Conservation (phyloP, 2,888 invertebrate species). For the Sthenelais limicola region DNA sequence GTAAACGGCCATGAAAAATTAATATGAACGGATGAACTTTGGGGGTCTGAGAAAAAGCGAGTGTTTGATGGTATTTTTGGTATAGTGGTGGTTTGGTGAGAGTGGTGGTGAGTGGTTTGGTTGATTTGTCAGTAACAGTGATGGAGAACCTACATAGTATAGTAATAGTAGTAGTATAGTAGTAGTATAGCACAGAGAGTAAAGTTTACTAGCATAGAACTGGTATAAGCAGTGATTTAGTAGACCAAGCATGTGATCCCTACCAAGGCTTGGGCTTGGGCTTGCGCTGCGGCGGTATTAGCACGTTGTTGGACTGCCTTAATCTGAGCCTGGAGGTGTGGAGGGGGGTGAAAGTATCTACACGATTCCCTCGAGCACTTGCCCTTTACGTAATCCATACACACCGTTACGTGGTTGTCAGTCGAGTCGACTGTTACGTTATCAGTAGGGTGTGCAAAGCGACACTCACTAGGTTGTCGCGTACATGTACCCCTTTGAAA, state of each 20-base stretch:
- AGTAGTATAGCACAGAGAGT: not conserved
- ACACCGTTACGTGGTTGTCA: slow-evolving; percentile 99
- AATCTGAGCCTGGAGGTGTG: slow-evolving; percentile 88
- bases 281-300: slow-evolving; percentile 66
- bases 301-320: slow-evolving; percentile 80
- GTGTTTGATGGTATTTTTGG: not conserved
- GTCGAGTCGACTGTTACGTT: slow-evolving; percentile 91
- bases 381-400: slow-evolving; percentile 94
- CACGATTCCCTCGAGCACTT: slow-evolving; percentile 98
- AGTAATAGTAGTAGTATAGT: slow-evolving; percentile 4
- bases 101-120: slow-evolving; percentile 14
- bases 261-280: slow-evolving; percentile 70
- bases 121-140: not conserved
- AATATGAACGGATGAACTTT: not conserved
- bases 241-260: slow-evolving; percentile 41
- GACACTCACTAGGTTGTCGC: slow-evolving; percentile 97
- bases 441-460: slow-evolving; percentile 98
- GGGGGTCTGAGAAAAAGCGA: too few relatives aligned
- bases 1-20: not conserved
- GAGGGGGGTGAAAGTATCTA: slow-evolving; percentile 99
- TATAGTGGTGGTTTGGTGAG: not conserved
- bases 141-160: too few relatives aligned
- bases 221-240: slow-evolving; percentile 36
- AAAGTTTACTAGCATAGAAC: slow-evolving; percentile 35
- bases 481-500: slow-evolving; percentile 99